Evolutionary conservation across 2,888 invertebrate genomes (phyloP), one percentile per base, ranked within the genome.

Genomic region (Cosmopolites sordidus): DNA sequence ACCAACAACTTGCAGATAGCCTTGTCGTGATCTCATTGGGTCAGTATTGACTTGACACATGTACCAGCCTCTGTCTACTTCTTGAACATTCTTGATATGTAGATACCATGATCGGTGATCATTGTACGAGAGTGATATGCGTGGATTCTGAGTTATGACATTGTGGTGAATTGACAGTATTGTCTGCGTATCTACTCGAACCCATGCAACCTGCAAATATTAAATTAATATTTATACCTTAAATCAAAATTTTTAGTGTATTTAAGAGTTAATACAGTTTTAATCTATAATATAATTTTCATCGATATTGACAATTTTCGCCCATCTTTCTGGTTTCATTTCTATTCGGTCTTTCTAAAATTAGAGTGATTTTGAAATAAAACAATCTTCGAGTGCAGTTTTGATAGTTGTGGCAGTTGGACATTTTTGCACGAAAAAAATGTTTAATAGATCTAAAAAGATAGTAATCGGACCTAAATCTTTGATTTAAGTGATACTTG

Each of bases 41-140:
- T 92, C 91, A 1, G 92, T 92, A 75, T 93, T 92, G 62, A 93
- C 86, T 75, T 92, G 92, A 71, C 92, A 92, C 92, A 92, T 92
- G 72, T 83, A 92, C 91, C 91, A 92, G 55, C 92, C 92, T 1
- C 92, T 81, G 75, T 92, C 92, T 40, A 83, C 82, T 72, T 92
- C 92, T 69, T 91, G 89, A 22, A 90, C 91, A 69, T 86, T 86
- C 73, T 87, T 87, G 73, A 92, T 89, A 71, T 92, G 92, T 58
- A 93, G 81, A 75, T 88, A 92, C 92, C 92, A 93, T 46, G 92
- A 90, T 51, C 92, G 48, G 72, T 92, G 92, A 75, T 92, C 92
- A 75, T 90, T 92, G 78, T 86, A 89, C 46, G 90, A 86, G 54
- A 92, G 77, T 56, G 87, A 88, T 67, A 93, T 91, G 62, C 93